These are phyloP conservation scores for Octonoba sinensis DNA, from an alignment of 2,888 invertebrate species.

Conservation along the genomic window DNA sequence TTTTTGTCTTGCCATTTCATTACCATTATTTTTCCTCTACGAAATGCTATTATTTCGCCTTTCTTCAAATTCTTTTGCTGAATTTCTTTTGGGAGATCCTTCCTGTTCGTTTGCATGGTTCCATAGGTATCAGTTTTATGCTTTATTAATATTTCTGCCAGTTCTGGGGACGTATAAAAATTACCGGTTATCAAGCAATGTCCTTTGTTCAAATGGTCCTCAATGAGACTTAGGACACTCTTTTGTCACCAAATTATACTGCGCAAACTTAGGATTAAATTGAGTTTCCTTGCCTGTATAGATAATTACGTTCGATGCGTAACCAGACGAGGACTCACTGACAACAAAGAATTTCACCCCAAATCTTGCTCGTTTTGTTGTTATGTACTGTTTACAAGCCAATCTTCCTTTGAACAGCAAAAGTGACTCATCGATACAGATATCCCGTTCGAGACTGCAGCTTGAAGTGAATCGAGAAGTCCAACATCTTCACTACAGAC, in stretches of 20 bases:
- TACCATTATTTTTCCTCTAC: slow-evolving; percentile 25
- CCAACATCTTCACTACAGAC: too few relatives aligned
- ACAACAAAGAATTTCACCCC: slow-evolving; percentile 37
- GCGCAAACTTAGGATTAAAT: slow-evolving; percentile 14
- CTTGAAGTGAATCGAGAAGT: too few relatives aligned
- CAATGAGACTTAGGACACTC: slow-evolving; percentile 16
- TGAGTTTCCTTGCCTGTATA: slow-evolving; percentile 12
- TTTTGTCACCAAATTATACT: background rate
- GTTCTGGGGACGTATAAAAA: slow-evolving; percentile 25
- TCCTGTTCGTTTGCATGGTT: slow-evolving; percentile 59
- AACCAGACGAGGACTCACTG: slow-evolving; percentile 37
- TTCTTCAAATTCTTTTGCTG: slow-evolving; percentile 41
- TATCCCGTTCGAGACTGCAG: too few relatives aligned
- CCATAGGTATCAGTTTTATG: slow-evolving; percentile 60
- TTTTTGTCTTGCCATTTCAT: slow-evolving; percentile 42
- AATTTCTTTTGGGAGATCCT: slow-evolving; percentile 30
- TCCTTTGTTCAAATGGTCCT: slow-evolving; percentile 47
- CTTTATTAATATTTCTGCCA: slow-evolving; percentile 27
- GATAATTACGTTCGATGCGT: slow-evolving; percentile 24
- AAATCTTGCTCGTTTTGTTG: too few relatives aligned
- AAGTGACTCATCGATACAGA: too few relatives aligned
- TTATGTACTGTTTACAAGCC: too few relatives aligned
- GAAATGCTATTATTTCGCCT: slow-evolving; percentile 32
- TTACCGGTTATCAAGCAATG: slow-evolving; percentile 52
- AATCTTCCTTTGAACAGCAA: too few relatives aligned